Evolutionary conservation across 1,140 invertebrate species (phyloP).

Genomic region (Drosophila pseudoobscura): DNA sequence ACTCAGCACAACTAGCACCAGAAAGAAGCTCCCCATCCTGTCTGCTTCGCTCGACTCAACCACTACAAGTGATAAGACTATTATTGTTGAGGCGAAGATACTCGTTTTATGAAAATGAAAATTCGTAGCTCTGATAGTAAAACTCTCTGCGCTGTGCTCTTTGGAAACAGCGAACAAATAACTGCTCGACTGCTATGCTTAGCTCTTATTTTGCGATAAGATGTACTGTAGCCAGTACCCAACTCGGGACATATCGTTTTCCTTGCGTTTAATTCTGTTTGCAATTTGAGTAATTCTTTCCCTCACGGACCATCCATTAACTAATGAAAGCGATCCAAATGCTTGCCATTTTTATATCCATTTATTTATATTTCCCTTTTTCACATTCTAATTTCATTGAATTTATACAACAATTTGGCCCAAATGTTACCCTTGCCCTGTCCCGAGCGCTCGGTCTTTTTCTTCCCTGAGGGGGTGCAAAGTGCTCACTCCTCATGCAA

Average conservation of each 20-base stretch:
- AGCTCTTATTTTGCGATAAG: slow-evolving; percentile 24
- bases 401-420: slow-evolving; percentile 70
- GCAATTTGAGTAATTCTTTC: slow-evolving; percentile 17
- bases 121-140: too few relatives aligned
- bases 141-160: too few relatives aligned
- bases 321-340: slow-evolving; percentile 69
- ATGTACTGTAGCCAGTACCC: slow-evolving; percentile 9
- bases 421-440: slow-evolving; percentile 55
- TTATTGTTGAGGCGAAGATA: too few relatives aligned
- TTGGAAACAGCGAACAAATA: too few relatives aligned
- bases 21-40: not conserved
- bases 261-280: slow-evolving; percentile 23
- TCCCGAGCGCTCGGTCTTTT: too few relatives aligned
- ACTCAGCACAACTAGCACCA: not conserved
- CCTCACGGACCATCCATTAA: slow-evolving; percentile 60
- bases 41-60: not conserved
- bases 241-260: not conserved
- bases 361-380: slow-evolving; percentile 43
- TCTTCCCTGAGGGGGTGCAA: slow-evolving; percentile 5
- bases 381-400: slow-evolving; percentile 79
- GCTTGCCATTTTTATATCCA: slow-evolving; percentile 54
- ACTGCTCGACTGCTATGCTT: too few relatives aligned
- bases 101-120: too few relatives aligned
- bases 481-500: slow-evolving; percentile 40
- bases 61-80: not conserved